Evolutionary conservation across 1,140 invertebrate genomes (phyloP).

Genomic region (Melipona quadrifasciata): DNA sequence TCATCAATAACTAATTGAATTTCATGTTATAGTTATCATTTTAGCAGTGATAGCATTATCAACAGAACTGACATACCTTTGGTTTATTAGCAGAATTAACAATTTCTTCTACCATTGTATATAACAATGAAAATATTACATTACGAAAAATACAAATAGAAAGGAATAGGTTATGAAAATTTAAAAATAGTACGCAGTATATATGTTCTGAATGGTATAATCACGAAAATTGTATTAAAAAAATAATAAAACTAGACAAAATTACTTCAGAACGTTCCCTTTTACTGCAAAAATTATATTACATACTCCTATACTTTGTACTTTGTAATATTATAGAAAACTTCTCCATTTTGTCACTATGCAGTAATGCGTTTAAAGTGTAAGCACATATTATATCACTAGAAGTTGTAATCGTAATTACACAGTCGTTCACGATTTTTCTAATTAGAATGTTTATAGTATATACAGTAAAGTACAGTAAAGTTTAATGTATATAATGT

Average conservation of each 20-base stretch:
- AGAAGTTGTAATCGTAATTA: not conserved
- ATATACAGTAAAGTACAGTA: too few species aligned
- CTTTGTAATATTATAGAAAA: not conserved
- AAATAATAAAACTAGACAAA: not conserved
- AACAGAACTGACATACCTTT: slow-evolving; percentile 68
- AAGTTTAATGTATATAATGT: too few species aligned
- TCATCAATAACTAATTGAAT: not conserved
- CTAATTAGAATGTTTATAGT: too few species aligned
- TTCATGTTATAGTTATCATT: not conserved
- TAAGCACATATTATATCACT: not conserved
- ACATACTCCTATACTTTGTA: not conserved
- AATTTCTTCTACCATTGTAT: slow-evolving; percentile 75
- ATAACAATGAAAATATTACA: not conserved
- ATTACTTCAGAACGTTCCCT: not conserved
- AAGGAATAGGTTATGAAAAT: not conserved
- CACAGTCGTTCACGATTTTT: not conserved
- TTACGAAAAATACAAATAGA: not conserved
- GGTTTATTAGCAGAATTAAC: slow-evolving; percentile 73
- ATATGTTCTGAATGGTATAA: not conserved
- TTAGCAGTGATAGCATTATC: not conserved
- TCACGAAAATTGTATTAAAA: not conserved
- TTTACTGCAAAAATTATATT: not conserved
- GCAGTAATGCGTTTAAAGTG: not conserved
- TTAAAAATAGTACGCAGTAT: too few species aligned
- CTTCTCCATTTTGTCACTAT: not conserved